Percentiles rank a stretch among this genome's conserved stretches.
Conservation (phyloP, 1,140 invertebrate genomes). For the silkworm (Bombyx mori) region DNA sequence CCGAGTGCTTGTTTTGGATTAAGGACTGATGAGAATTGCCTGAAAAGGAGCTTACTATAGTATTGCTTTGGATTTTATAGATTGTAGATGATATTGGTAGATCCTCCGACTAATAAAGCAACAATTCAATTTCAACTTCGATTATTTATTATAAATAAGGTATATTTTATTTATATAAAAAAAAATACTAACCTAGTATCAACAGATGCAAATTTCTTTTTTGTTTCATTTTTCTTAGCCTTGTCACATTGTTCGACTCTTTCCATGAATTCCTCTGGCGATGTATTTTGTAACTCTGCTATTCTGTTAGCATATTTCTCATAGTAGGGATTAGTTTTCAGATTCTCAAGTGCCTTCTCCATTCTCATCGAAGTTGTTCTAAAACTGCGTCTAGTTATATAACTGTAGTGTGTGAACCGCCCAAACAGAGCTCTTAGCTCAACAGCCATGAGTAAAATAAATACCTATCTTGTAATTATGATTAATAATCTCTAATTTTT, state of each 20-base stretch:
- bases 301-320: slow-evolving; percentile 88
- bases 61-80: neutral
- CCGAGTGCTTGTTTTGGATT: slow-evolving; percentile 67
- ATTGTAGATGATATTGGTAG: neutral
- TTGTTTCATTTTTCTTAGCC: slow-evolving; percentile 52
- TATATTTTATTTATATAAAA: neutral
- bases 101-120: neutral
- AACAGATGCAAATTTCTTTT: slow-evolving; percentile 41
- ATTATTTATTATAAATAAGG: neutral
- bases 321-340: slow-evolving; percentile 85
- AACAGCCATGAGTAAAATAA: slow-evolving; percentile 6
- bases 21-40: slow-evolving; percentile 70
- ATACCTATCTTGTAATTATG: too few species aligned
- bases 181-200: slow-evolving; percentile 40
- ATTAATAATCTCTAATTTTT: too few species aligned
- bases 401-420: slow-evolving; percentile 13
- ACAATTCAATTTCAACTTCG: neutral
- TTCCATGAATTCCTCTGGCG: slow-evolving; percentile 82
- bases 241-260: slow-evolving; percentile 75
- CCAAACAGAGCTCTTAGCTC: slow-evolving; percentile 6
- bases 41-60: slow-evolving; percentile 28
- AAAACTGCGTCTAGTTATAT: slow-evolving; percentile 51
- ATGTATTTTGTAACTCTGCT: slow-evolving; percentile 79
- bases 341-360: slow-evolving; percentile 75
- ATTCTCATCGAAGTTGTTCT: slow-evolving; percentile 67